Evolutionary conservation across 2,888 invertebrate genomes (phyloP), one percentile per base, ranked within the genome.

Genomic region (Onthophagus sagittarius): DNA sequence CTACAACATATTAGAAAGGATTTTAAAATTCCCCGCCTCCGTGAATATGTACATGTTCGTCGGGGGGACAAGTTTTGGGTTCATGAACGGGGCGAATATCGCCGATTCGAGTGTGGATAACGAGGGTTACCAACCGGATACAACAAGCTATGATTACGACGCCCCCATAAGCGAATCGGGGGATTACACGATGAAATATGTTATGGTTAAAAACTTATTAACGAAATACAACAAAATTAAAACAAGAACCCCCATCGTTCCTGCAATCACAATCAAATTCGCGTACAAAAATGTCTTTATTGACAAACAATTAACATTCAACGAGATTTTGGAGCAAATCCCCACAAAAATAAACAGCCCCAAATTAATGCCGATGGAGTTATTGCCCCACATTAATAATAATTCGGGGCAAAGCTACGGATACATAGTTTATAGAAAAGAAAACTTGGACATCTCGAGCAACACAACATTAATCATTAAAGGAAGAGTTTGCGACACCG

Each of bases 41-140:
- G 90, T 97, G 53, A 97, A 95, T 81, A 90, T 97, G 79, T 98
- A 97, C 83, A 94, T 97, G 93, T 96, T 96, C 85, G 92, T 91
- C 80, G 97, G 97, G n/a, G 97, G 97, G 69, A 94, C 94, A 0
- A 96, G 94, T 81, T 94, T 92, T 81, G 94, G 91, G 72, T 95
- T 92, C 79, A 90, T 83, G 64, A 84, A 82, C 75, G 84, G 84
- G 14, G 74, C 77, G 62, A 89, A 96, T 82, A 94, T 96, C 92
- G 95, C 94, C 84, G 92, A 90, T 81, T 96, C 96, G 14, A 96
- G 96, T 14, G 53, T 13, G 13, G 75, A 76, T 75, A 77, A 81
- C 76, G 75, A 77, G 65, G 82, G 80, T 0, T 83, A 78, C 75
- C 81, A 82, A 75, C 83, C 86, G 2, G 83, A 84, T 73, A 83